phyloP scores from a whole-genome alignment of 1,140 invertebrate species.

The Myzus persicae region DNA sequence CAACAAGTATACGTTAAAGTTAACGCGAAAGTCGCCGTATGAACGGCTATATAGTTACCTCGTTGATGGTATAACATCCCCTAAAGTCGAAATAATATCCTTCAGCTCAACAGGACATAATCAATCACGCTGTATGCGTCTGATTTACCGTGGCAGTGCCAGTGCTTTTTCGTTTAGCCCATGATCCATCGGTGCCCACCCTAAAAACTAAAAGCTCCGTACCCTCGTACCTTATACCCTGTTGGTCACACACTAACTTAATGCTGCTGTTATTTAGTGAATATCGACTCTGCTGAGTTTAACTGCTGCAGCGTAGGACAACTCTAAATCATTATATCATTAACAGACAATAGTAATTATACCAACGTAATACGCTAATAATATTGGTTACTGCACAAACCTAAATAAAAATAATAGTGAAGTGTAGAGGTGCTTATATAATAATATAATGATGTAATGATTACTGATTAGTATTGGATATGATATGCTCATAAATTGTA shows the following conservation, averaged over 20 bases:
- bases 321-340: not conserved
- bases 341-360: not conserved
- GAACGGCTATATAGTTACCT: not conserved
- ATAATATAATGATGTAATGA: no score
- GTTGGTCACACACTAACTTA: not conserved
- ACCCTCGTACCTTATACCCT: not conserved
- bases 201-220: not conserved
- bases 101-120: constrained; percentile 23
- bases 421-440: no score
- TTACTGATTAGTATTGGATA: no score
- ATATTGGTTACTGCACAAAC: no score
- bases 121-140: constrained; percentile 37
- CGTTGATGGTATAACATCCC: not conserved
- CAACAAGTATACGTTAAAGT: constrained; percentile 33
- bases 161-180: not conserved
- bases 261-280: not conserved
- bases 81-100: constrained; percentile 20
- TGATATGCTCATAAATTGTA: no score
- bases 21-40: not conserved
- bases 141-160: not conserved
- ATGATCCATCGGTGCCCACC: not conserved
- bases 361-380: no score
- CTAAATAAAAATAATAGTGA: no score
- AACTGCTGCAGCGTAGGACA: not conserved
- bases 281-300: not conserved